Conservation (phyloP, 2,888 invertebrate genomes). For the Nasonia oneida region DNA sequence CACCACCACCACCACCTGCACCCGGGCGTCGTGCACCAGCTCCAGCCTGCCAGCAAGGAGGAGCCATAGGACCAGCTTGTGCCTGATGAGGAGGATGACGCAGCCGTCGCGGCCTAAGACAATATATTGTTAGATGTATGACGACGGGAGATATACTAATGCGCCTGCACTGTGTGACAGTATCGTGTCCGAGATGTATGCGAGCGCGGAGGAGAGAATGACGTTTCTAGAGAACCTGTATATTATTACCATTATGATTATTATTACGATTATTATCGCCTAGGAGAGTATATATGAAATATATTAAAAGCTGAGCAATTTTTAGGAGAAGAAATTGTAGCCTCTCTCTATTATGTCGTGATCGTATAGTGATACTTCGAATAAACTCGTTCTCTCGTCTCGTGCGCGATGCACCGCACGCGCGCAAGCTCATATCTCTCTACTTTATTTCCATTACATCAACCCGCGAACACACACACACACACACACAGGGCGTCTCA, state of each 20-base stretch:
- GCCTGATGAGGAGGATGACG: conserved; percentile 52
- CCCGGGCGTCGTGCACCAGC: conserved; percentile 75
- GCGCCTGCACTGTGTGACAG: not conserved
- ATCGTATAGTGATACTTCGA: conserved; percentile 74
- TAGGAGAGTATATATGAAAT: conserved; percentile 50
- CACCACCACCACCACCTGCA: conserved; percentile 72
- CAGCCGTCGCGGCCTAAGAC: conserved; percentile 61
- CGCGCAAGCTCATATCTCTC: conserved; percentile 18
- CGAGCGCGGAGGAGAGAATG: not conserved
- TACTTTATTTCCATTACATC: not conserved
- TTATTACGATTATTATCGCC: conserved; percentile 65
- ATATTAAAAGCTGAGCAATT: not conserved
- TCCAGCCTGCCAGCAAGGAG: conserved; percentile 76
- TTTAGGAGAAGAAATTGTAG: conserved; percentile 66
- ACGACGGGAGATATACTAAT: not conserved
- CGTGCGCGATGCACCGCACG: not conserved
- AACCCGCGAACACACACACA: not conserved
- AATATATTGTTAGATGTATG: conserved; percentile 47
- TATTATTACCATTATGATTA: too few relatives aligned
- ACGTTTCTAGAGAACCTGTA: conserved; percentile 68
- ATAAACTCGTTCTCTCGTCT: conserved; percentile 77
- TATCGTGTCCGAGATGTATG: not conserved
- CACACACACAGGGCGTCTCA: not conserved
- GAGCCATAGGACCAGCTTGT: conserved; percentile 73
- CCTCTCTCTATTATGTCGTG: conserved; percentile 64